Evolutionary conservation across 2,888 invertebrate genomes (phyloP).

Genomic region (Tetragnatha montana): DNA sequence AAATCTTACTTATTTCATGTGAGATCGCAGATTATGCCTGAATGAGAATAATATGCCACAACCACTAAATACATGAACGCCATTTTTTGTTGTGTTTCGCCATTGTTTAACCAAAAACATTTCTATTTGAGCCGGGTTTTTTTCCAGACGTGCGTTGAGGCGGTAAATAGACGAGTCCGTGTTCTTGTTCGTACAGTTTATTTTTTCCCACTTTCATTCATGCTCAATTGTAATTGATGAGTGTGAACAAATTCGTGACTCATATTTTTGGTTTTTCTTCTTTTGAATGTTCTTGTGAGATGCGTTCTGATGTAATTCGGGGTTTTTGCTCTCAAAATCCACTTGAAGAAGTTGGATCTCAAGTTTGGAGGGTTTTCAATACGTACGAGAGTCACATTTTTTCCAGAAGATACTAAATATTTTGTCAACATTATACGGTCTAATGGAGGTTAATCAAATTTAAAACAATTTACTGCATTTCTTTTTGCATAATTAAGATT

Average conservation of each 20-base stretch:
- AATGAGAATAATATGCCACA: constrained; percentile 26
- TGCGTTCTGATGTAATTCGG: no score
- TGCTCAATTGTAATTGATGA: constrained; percentile 1
- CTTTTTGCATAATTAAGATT: no score
- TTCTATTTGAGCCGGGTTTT: neutral
- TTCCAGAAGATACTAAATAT: no score
- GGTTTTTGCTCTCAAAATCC: no score
- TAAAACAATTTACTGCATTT: no score
- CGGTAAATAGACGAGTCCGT: neutral
- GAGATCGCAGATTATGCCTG: constrained; percentile 30
- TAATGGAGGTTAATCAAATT: no score
- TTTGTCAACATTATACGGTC: no score
- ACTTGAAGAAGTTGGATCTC: no score
- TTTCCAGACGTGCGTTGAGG: neutral
- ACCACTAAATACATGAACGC: constrained; percentile 20
- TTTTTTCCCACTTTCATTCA: neutral
- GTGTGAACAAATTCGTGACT: neutral
- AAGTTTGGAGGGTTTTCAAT: no score
- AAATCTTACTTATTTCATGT: neutral
- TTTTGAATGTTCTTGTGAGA: neutral
- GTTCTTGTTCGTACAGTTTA: neutral
- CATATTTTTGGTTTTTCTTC: neutral
- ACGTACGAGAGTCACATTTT: no score
- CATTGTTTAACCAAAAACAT: neutral
- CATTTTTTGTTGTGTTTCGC: constrained; percentile 1